Conservation (phyloP, 2,888 invertebrate species). For the Xylota segnis region DNA sequence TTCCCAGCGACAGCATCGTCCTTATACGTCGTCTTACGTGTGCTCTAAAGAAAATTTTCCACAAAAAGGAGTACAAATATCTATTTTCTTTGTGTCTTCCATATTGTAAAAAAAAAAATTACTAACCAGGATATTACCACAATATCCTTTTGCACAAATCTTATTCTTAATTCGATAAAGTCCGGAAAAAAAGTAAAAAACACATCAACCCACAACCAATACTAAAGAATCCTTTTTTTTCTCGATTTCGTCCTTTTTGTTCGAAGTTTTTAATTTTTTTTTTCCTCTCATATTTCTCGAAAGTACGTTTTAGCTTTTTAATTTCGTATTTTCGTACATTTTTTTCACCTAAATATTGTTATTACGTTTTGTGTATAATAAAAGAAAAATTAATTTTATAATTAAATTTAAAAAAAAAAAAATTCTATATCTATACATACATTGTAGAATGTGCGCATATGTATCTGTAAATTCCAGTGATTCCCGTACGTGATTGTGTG, state of each 20-base stretch:
- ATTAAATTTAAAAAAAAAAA: conserved; percentile 28
- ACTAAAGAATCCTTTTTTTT: conserved; percentile 26
- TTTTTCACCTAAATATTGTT: conserved; percentile 43
- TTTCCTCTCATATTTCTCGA: conserved; percentile 11
- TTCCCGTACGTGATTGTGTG: conserved; percentile 74
- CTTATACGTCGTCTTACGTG: conserved; percentile 36
- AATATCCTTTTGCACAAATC: conserved; percentile 41
- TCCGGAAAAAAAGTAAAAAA: conserved; percentile 67
- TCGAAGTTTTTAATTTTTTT: conserved; percentile 9
- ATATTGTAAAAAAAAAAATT: conserved; percentile 27
- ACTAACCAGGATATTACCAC: conserved; percentile 18
- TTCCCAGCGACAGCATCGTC: conserved; percentile 51
- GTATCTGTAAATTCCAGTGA: conserved; percentile 71
- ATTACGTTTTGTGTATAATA: conserved; percentile 60
- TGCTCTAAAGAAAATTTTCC: conserved; percentile 17
- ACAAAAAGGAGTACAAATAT: conserved; percentile 1
- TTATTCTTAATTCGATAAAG: conserved; percentile 50
- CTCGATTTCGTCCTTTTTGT: conserved; percentile 48
- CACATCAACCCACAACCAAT: conserved; percentile 7
- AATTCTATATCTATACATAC: conserved; percentile 30
- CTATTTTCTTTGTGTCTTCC: neutral
- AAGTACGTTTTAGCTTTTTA: neutral
- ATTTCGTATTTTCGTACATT: conserved; percentile 17
- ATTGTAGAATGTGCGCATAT: conserved; percentile 54
- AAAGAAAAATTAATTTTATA: conserved; percentile 12